Evolutionary conservation across 2,797 vertebrate genomes (phyloP).

Genomic region (Catamblyrhynchus diadema): DNA sequence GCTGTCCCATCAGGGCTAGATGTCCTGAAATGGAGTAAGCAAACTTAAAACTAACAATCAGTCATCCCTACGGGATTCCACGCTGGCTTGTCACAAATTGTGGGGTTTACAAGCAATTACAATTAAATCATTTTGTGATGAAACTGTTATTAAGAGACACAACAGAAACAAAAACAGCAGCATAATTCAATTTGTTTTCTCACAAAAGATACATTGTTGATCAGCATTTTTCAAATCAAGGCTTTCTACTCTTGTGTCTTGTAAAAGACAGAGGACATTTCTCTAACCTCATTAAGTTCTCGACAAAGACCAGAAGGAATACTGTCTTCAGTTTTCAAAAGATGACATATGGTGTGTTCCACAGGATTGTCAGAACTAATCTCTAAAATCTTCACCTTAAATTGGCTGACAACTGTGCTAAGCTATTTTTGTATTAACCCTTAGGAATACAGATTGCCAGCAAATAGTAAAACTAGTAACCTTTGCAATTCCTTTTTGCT

Average conservation of each 20-base stretch:
- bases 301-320: slow-evolving; percentile 67
- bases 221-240: slow-evolving; percentile 19
- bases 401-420: slow-evolving; percentile 57
- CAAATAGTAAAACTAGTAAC: slow-evolving; percentile 17
- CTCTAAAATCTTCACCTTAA: slow-evolving; percentile 64
- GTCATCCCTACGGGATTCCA: not conserved
- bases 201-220: slow-evolving; percentile 10
- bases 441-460: slow-evolving; percentile 44
- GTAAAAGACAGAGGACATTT: slow-evolving; percentile 49
- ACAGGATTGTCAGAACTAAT: slow-evolving; percentile 67
- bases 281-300: slow-evolving; percentile 63
- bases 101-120: not conserved
- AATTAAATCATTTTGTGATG: slow-evolving; percentile 35
- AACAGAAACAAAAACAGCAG: not conserved
- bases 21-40: not conserved
- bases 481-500: slow-evolving; percentile 12
- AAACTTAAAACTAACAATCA: not conserved
- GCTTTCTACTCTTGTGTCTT: slow-evolving; percentile 2
- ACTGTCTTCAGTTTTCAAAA: slow-evolving; percentile 52
- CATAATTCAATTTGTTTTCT: slow-evolving; percentile 42
- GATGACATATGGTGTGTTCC: slow-evolving; percentile 69
- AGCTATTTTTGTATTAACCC: slow-evolving; percentile 58
- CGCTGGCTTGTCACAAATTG: not conserved
- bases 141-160: not conserved
- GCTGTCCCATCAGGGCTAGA: not conserved